phyloP scores from a whole-genome alignment of 2,888 invertebrate species.

The Yponomeuta evonymella region DNA sequence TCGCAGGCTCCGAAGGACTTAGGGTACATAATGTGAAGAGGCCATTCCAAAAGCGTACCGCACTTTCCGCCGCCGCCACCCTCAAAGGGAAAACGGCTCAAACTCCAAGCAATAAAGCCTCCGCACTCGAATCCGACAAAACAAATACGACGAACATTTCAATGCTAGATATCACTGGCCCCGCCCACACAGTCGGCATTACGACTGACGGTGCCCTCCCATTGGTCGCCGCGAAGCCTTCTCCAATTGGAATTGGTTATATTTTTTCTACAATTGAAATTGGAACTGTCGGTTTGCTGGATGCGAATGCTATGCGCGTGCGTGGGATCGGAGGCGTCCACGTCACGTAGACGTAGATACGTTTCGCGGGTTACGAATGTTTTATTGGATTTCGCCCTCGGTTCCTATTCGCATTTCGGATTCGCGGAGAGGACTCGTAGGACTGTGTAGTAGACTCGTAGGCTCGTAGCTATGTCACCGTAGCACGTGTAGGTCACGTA shows the following conservation, averaged over 20 bases:
- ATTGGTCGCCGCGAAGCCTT: slow-evolving; percentile 73
- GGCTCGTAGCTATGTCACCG: slow-evolving; percentile 4
- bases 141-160: slow-evolving; percentile 75
- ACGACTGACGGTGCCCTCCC: slow-evolving; percentile 66
- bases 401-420: slow-evolving; percentile 66
- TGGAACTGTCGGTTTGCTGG: slow-evolving; percentile 70
- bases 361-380: slow-evolving; percentile 63
- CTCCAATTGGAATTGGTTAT: slow-evolving; percentile 74
- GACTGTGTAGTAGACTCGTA: neutral
- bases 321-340: slow-evolving; percentile 58
- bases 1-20: slow-evolving; percentile 45
- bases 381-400: slow-evolving; percentile 69
- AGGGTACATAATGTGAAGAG: slow-evolving; percentile 65
- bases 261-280: slow-evolving; percentile 75
- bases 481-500: slow-evolving; percentile 9
- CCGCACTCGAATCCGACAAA: slow-evolving; percentile 58
- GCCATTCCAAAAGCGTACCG: slow-evolving; percentile 63
- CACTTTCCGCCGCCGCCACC: slow-evolving; percentile 62
- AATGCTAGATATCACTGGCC: slow-evolving; percentile 76
- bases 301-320: slow-evolving; percentile 61
- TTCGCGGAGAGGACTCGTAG: slow-evolving; percentile 26
- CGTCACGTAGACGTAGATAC: slow-evolving; percentile 73
- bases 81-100: slow-evolving; percentile 73
- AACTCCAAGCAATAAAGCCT: slow-evolving; percentile 72
- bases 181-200: slow-evolving; percentile 75